phyloP scores from a whole-genome alignment of 2,888 invertebrate species.

The Cerceris ruficornis region DNA sequence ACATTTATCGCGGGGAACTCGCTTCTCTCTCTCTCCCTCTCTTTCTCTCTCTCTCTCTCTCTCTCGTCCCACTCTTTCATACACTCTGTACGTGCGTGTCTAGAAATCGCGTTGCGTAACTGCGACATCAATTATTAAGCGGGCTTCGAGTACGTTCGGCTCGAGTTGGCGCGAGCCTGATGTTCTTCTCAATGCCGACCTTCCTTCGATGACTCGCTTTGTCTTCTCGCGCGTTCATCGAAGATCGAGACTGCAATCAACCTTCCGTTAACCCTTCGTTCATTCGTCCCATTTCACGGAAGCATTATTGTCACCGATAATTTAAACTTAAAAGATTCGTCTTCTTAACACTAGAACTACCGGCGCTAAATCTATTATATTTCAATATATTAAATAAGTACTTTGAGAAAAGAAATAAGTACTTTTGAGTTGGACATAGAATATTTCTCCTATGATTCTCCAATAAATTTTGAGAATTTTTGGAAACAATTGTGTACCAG shows the following conservation, averaged over 20 bases:
- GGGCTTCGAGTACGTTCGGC: not conserved
- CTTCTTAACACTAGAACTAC: no score
- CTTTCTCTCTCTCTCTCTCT: not conserved
- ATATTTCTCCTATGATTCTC: no score
- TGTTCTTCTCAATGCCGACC: not conserved
- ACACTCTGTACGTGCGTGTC: not conserved
- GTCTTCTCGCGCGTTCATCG: not conserved
- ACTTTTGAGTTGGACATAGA: no score
- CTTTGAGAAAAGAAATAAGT: no score
- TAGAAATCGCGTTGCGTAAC: slow-evolving; percentile 44
- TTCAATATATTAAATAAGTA: no score
- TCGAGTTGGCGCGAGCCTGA: not conserved
- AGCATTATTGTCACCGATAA: not conserved
- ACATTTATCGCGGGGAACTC: slow-evolving; percentile 34
- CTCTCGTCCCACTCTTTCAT: no score
- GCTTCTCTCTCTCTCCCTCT: not conserved
- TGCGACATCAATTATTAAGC: slow-evolving; percentile 49
- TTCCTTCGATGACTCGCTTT: not conserved
- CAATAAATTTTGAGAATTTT: no score
- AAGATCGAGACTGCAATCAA: not conserved
- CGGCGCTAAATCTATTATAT: no score
- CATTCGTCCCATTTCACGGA: not conserved
- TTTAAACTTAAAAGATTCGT: slow-evolving; percentile 29
- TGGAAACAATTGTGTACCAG: no score
- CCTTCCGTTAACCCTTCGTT: no score